A percentile compares a stretch with the other conserved stretches of the same genome.
phyloP scores from a whole-genome alignment of 2,888 invertebrate genomes.

The Drosophila robusta region DNA sequence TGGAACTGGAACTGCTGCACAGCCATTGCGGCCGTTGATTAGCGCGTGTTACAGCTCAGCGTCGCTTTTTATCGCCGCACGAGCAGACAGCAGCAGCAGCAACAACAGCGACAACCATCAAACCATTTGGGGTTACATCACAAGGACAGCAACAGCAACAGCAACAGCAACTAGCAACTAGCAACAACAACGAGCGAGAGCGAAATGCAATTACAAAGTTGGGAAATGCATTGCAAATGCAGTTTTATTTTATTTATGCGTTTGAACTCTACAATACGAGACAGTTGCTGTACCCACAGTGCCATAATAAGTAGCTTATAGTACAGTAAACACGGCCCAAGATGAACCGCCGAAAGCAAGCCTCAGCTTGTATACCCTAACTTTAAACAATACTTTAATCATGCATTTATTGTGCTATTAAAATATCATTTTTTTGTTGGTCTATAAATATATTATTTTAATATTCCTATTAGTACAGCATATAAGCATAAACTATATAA shows the following conservation, averaged over 20 bases:
- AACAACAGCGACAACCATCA: slow-evolving; percentile 37
- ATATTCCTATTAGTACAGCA: too few relatives aligned
- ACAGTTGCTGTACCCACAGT: background rate
- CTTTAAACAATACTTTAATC: too few relatives aligned
- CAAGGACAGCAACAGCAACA: slow-evolving; percentile 29
- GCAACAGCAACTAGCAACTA: slow-evolving; percentile 26
- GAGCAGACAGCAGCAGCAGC: slow-evolving; percentile 41
- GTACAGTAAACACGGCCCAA: slow-evolving; percentile 10
- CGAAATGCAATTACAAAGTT: slow-evolving; percentile 45
- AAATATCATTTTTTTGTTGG: too few relatives aligned
- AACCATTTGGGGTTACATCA: slow-evolving; percentile 66
- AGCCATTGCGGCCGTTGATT: slow-evolving; percentile 53
- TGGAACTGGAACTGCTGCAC: slow-evolving; percentile 28
- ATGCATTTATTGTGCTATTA: too few relatives aligned
- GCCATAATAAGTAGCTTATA: background rate
- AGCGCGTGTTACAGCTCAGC: slow-evolving; percentile 70
- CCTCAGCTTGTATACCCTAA: too few relatives aligned
- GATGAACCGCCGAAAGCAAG: too few relatives aligned
- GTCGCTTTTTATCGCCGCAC: slow-evolving; percentile 61
- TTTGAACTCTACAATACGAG: slow-evolving; percentile 20
- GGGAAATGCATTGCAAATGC: slow-evolving; percentile 50
- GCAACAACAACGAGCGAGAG: slow-evolving; percentile 3
- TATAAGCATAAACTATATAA: too few relatives aligned
- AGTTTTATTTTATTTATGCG: slow-evolving; percentile 46
- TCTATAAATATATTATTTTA: too few relatives aligned